Evolutionary conservation across 1,140 invertebrate genomes (phyloP).

Genomic region (Hyles vespertilio): DNA sequence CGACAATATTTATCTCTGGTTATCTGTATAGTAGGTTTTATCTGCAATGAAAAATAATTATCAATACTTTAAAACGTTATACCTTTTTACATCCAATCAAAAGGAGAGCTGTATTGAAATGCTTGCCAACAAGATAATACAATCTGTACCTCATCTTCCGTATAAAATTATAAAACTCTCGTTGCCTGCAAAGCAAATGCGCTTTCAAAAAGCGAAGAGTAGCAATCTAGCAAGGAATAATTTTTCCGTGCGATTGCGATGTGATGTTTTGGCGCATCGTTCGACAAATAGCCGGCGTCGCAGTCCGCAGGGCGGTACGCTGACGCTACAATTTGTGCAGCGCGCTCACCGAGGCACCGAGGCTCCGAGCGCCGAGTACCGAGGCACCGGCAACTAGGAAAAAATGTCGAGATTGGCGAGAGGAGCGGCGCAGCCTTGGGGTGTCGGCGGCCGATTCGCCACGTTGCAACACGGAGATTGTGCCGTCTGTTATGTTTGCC

Average conservation of each 20-base stretch:
- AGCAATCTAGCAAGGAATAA: constrained; percentile 62
- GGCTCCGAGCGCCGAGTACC: constrained; percentile 29
- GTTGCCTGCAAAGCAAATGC: constrained; percentile 59
- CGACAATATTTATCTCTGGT: neutral
- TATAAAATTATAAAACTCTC: constrained; percentile 56
- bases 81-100: constrained; percentile 32
- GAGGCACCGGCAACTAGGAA: constrained; percentile 29
- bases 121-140: constrained; percentile 68
- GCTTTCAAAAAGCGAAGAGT: constrained; percentile 60
- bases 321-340: constrained; percentile 62
- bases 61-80: neutral
- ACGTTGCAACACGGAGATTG: constrained; percentile 70
- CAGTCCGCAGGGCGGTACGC: constrained; percentile 60
- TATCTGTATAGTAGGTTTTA: too few species aligned
- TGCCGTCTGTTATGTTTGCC: constrained; percentile 65
- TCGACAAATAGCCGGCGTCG: constrained; percentile 67
- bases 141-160: constrained; percentile 54
- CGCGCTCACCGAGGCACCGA: constrained; percentile 20
- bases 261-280: constrained; percentile 71
- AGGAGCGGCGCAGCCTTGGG: constrained; percentile 49
- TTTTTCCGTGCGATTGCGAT: constrained; percentile 69
- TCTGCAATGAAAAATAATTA: neutral
- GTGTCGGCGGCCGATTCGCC: constrained; percentile 57
- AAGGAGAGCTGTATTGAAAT: constrained; percentile 53
- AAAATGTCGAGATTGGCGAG: constrained; percentile 70